These are phyloP conservation scores for Pseudomyrmex dendroicus DNA, from an alignment of 1,140 invertebrate genomes.

Conservation along the genomic window DNA sequence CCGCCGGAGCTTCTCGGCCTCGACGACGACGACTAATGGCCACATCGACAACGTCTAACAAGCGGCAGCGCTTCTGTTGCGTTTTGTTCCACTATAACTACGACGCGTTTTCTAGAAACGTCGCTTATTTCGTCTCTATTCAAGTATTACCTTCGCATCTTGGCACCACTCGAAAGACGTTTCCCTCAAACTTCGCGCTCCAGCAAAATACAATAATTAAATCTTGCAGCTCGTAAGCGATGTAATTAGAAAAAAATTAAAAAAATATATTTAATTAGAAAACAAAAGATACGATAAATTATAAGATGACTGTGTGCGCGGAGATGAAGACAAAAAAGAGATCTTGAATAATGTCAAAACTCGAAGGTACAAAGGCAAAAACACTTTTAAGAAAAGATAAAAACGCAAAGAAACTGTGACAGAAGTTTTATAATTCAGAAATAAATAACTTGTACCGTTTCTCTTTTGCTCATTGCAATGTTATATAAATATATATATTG, in stretches of 20 bases:
- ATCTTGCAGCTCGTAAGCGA: background rate
- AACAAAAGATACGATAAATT: background rate
- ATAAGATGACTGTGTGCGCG: background rate
- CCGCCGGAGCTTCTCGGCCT: conserved; percentile 93
- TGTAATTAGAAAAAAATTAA: too few species aligned
- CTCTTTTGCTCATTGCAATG: conserved; percentile 22
- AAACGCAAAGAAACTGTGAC: background rate
- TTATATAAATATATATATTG: background rate
- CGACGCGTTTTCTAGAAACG: conserved; percentile 78
- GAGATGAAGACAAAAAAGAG: background rate
- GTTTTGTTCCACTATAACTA: conserved; percentile 63
- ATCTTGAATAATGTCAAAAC: background rate
- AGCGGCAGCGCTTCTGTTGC: conserved; percentile 65
- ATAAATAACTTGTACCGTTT: conserved; percentile 1
- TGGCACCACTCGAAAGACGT: conserved; percentile 42
- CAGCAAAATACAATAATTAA: background rate
- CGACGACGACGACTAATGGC: conserved; percentile 91
- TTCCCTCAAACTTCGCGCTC: conserved; percentile 30
- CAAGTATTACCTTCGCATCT: conserved; percentile 57
- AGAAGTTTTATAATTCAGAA: background rate
- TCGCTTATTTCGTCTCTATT: conserved; percentile 69
- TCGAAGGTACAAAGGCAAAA: conserved; percentile 1
- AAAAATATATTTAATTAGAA: too few species aligned
- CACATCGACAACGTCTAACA: conserved; percentile 54
- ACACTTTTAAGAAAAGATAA: background rate